A percentile compares a stretch with the other conserved stretches of the same genome.
Evolutionary conservation across 2,888 invertebrate genomes (phyloP).

Genomic region (Barypeithes pellucidus): DNA sequence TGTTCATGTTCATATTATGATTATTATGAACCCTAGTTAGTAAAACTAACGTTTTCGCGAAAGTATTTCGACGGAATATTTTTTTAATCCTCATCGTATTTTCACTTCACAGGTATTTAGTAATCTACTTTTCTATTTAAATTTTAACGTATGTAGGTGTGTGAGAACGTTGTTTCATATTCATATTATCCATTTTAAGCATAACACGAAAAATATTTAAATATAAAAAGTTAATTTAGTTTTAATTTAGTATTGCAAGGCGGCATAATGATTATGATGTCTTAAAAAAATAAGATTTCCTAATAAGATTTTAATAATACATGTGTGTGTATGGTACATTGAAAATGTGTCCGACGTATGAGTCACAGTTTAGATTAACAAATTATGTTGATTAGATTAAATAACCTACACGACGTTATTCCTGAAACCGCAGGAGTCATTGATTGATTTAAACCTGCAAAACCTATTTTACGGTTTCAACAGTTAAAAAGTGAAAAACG

Average conservation of each 20-base stretch:
- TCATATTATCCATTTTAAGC: background rate
- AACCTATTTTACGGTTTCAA: no score
- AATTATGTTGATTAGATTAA: conserved; percentile 3
- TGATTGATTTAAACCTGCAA: no score
- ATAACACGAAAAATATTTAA: background rate
- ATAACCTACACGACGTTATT: background rate
- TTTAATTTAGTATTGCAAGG: conserved; percentile 9
- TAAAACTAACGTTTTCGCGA: no score
- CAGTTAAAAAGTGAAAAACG: no score
- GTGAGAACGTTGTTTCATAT: background rate
- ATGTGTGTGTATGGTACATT: background rate
- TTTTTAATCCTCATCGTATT: no score
- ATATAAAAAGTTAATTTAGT: conserved; percentile 9
- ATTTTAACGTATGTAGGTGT: background rate
- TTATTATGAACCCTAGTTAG: no score
- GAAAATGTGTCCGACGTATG: background rate
- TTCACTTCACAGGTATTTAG: no score
- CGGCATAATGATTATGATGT: background rate
- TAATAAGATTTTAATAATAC: conserved; percentile 21
- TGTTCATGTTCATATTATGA: no score
- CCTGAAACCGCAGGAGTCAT: no score
- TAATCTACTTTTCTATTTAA: background rate
- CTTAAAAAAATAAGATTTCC: conserved; percentile 6
- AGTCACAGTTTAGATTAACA: background rate
- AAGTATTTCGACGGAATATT: no score